Evolutionary conservation across 2,888 invertebrate species (phyloP).

Genomic region (Heliconius sara): DNA sequence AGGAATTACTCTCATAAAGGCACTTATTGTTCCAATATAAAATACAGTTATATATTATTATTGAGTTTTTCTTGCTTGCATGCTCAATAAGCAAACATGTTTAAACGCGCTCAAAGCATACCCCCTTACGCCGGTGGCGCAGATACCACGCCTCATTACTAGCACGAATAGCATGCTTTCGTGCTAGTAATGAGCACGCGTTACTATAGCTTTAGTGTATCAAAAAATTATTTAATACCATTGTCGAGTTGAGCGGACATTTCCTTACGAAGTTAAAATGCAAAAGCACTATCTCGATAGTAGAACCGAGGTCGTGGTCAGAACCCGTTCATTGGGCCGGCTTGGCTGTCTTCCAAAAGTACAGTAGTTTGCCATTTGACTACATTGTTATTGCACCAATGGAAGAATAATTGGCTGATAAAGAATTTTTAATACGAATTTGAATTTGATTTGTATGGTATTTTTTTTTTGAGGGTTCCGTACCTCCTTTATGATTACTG

Average conservation of each 20-base stretch:
- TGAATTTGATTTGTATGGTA: background rate
- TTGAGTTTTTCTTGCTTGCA: too few species aligned
- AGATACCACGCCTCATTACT: too few species aligned
- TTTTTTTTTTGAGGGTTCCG: background rate
- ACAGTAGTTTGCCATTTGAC: conserved; percentile 16
- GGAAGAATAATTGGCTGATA: conserved; percentile 22
- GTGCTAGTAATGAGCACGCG: too few species aligned
- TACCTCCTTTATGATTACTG: background rate
- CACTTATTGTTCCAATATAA: too few species aligned
- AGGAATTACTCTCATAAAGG: too few species aligned
- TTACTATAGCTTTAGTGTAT: background rate
- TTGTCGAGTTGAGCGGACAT: background rate
- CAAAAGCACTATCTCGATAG: background rate
- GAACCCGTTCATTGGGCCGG: conserved; percentile 14
- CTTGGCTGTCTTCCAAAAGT: conserved; percentile 18
- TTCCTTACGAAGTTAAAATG: background rate
- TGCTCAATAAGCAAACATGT: too few species aligned
- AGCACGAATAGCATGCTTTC: too few species aligned
- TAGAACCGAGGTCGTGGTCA: background rate
- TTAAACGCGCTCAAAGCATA: too few species aligned
- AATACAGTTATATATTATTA: too few species aligned
- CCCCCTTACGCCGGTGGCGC: too few species aligned
- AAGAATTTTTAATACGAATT: background rate
- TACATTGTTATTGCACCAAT: conserved; percentile 16
- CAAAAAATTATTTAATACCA: background rate